These are phyloP conservation scores for Caerostris darwini DNA, from an alignment of 1,140 invertebrate species.

Conservation along the genomic window DNA sequence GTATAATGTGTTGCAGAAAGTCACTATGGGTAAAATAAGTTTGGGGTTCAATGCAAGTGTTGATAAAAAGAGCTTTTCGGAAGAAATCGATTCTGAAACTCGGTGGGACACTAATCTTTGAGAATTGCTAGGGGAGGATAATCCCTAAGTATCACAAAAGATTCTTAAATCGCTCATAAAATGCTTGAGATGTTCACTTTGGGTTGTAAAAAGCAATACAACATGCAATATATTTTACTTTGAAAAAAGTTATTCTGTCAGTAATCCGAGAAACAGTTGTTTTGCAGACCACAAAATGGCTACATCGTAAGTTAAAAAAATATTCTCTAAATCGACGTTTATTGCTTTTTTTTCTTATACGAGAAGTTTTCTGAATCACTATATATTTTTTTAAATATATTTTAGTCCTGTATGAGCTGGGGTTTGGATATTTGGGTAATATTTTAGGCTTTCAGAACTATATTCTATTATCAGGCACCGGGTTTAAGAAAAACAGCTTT, in stretches of 20 bases:
- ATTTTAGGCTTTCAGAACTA: no score
- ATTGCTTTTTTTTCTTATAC: not conserved
- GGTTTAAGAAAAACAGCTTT: no score
- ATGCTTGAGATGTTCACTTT: not conserved
- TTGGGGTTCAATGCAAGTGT: not conserved
- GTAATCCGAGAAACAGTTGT: conserved; percentile 54
- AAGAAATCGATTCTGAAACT: not conserved
- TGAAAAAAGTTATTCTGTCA: not conserved
- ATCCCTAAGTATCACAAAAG: conserved; percentile 9
- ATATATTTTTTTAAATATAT: no score
- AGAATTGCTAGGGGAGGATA: not conserved
- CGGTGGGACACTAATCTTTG: not conserved
- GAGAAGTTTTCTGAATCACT: not conserved
- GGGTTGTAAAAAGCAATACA: not conserved
- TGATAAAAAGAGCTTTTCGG: not conserved
- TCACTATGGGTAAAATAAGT: not conserved
- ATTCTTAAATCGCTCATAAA: not conserved
- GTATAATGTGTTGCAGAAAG: not conserved
- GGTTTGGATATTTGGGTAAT: no score
- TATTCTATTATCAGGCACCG: no score
- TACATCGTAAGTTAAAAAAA: conserved; percentile 32
- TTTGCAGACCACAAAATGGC: conserved; percentile 46
- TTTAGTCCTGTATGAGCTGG: no score
- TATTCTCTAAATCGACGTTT: not conserved
- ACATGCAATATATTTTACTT: not conserved